phyloP scores from a whole-genome alignment of 2,888 invertebrate genomes.

The Zhengitettix transpicula region DNA sequence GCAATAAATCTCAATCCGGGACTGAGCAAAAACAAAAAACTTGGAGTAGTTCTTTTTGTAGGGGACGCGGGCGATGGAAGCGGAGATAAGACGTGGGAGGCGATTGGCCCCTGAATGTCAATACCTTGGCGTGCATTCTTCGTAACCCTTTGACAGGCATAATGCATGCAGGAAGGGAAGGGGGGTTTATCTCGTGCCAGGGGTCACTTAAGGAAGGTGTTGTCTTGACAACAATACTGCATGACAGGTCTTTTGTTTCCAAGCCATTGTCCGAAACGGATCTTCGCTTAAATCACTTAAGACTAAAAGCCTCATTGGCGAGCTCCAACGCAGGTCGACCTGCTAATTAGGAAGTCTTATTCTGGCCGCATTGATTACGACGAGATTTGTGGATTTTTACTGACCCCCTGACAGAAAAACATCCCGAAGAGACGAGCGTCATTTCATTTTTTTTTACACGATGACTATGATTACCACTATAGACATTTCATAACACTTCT shows the following conservation, averaged over 20 bases:
- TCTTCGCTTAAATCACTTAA: neutral
- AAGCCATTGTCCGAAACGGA: conserved; percentile 6
- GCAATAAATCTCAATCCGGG: neutral
- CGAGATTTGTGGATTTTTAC: too few species aligned
- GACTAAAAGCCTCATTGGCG: neutral
- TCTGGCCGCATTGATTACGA: too few species aligned
- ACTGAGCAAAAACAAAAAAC: neutral
- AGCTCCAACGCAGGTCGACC: neutral
- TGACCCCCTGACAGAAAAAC: too few species aligned
- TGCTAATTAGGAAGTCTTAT: neutral
- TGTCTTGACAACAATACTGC: conserved; percentile 6
- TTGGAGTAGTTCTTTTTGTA: neutral
- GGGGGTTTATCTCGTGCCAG: neutral
- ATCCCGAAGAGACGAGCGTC: too few species aligned
- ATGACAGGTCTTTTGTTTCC: conserved; percentile 10
- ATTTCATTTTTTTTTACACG: too few species aligned
- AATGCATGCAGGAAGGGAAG: neutral
- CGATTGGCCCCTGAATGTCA: neutral
- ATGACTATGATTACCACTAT: too few species aligned
- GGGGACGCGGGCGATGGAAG: too few species aligned
- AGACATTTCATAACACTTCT: too few species aligned
- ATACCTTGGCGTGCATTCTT: neutral
- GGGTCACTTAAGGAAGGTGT: conserved; percentile 8
- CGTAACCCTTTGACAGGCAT: neutral
- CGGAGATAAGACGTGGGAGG: too few species aligned